phyloP scores from a whole-genome alignment of 2,888 invertebrate genomes.

The Clitarchus hookeri region DNA sequence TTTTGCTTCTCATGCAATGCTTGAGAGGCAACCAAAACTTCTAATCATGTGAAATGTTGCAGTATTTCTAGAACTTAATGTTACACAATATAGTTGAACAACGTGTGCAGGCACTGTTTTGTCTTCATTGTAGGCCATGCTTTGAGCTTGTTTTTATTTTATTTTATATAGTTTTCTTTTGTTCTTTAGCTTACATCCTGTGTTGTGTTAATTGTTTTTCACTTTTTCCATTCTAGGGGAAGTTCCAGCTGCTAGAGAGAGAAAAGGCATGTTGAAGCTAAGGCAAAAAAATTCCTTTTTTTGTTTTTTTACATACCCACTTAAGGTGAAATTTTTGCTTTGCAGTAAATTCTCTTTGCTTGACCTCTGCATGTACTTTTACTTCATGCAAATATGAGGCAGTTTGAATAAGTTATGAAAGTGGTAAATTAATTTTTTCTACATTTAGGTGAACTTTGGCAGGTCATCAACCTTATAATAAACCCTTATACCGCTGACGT shows the following conservation, averaged over 20 bases:
- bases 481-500: too few species aligned
- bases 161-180: constrained; percentile 22
- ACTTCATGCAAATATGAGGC: too few species aligned
- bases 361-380: constrained; percentile 3
- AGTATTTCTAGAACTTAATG: too few species aligned
- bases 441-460: too few species aligned
- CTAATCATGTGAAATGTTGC: too few species aligned
- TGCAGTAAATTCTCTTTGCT: background rate
- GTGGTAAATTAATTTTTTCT: too few species aligned
- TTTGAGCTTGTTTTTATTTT: constrained; percentile 25
- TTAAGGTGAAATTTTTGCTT: background rate
- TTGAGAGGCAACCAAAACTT: too few species aligned
- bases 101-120: background rate
- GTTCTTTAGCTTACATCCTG: background rate
- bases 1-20: too few species aligned
- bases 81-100: too few species aligned
- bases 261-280: constrained; percentile 63
- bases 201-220: constrained; percentile 38
- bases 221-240: constrained; percentile 61
- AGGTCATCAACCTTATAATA: too few species aligned
- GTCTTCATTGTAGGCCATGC: background rate
- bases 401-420: too few species aligned
- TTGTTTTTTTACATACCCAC: constrained; percentile 41
- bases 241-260: constrained; percentile 62
- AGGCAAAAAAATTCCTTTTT: constrained; percentile 49